phyloP scores from a whole-genome alignment of 2,113 vertebrate genomes.

The Tonatia bakeri region DNA sequence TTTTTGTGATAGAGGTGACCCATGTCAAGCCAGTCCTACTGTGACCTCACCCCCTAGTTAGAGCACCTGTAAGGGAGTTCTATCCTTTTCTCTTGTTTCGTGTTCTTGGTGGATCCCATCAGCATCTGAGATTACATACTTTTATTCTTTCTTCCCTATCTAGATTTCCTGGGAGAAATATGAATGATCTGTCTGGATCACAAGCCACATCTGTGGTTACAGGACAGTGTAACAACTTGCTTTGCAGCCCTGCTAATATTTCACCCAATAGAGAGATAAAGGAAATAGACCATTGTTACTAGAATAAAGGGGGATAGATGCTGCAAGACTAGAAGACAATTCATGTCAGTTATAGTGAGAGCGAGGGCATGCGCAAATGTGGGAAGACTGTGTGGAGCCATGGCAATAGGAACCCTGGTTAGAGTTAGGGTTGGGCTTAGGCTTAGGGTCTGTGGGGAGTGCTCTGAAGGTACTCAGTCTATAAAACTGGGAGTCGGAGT shows the following conservation, averaged over 20 bases:
- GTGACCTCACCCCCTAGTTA: too few species aligned
- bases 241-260: background rate
- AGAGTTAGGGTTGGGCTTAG: background rate
- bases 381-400: background rate
- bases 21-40: too few species aligned
- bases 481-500: background rate
- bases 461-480: background rate
- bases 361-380: background rate
- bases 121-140: background rate
- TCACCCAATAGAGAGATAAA: background rate
- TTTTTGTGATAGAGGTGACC: background rate
- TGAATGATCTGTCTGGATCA: background rate
- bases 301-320: background rate
- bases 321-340: background rate
- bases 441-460: background rate
- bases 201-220: background rate
- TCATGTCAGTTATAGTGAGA: too few species aligned
- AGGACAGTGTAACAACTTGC: background rate
- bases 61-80: background rate
- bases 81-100: background rate
- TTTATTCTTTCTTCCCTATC: background rate
- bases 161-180: background rate
- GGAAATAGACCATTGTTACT: background rate
- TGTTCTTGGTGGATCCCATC: background rate
- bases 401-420: background rate